Percentiles rank a stretch among this genome's conserved stretches.
Evolutionary conservation across 2,113 vertebrate species (phyloP).

Genomic region (Entomyzon cyanotis): DNA sequence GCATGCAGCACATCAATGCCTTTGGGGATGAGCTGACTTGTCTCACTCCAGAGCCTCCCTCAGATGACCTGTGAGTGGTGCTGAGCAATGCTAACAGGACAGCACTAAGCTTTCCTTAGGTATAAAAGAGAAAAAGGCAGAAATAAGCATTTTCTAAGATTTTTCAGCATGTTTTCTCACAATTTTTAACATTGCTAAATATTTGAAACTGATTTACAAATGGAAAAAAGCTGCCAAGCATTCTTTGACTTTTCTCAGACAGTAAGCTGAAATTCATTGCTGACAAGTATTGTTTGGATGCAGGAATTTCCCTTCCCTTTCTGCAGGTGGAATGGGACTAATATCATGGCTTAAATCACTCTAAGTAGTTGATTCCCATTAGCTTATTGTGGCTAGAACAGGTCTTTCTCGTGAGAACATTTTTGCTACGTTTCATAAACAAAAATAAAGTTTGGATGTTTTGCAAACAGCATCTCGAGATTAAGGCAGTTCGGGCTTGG

Average conservation of each 20-base stretch:
- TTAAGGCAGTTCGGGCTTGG: too few species aligned
- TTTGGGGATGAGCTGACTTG: conserved; percentile 32
- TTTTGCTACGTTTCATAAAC: too few species aligned
- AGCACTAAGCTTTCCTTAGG: not conserved
- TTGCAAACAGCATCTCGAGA: too few species aligned
- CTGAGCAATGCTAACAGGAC: not conserved
- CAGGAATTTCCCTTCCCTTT: not conserved
- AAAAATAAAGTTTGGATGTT: too few species aligned
- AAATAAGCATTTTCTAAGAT: not conserved
- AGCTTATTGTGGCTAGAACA: too few species aligned
- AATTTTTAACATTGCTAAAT: not conserved
- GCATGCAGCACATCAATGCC: conserved; percentile 19
- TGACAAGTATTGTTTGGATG: not conserved
- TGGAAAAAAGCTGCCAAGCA: not conserved
- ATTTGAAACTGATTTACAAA: not conserved
- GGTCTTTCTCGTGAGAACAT: too few species aligned
- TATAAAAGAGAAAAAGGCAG: not conserved
- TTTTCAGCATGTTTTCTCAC: not conserved
- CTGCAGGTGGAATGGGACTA: not conserved
- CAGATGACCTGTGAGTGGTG: conserved; percentile 3
- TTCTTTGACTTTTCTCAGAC: not conserved
- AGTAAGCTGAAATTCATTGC: not conserved
- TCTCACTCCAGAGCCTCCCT: conserved; percentile 34
- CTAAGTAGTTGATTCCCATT: not conserved
- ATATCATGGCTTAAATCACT: not conserved